Base-by-base conservation (phyloP, 2,797 vertebrate genomes). In the Gambusia yucatana region DNA sequence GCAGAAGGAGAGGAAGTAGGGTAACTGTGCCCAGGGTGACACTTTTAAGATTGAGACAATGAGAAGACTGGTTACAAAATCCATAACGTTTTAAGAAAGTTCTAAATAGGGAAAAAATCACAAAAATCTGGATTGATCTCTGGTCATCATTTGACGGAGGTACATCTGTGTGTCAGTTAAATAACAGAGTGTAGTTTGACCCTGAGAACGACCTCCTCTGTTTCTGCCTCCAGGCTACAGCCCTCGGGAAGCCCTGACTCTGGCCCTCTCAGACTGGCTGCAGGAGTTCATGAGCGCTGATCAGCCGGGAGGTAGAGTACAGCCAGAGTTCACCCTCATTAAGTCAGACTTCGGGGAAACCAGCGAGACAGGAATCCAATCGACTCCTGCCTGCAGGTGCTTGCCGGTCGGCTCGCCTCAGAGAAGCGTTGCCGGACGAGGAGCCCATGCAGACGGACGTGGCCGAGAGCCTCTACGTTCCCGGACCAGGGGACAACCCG, bases 371-470 rank as follows among this genome's bases (percentile, higher is more conserved):
- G 46, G 2, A 17, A 3, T 14, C 9, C n/a, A 7, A 9, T 44
- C 7, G 6, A 36, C 14, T 2, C 9, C 0, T 47, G 4, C 9
- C 41, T 79, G 39, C 72, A 91, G 92, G 88, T 13, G 70, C 71
- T 17, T 75, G 52, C 75, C 82, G 65, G 73, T n/a, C 86, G 39
- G 83, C 84, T 80, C 69, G 47, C 46, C 81, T 86, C 1, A 93
- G 88, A 78, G 93, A 94, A 72, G 92, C 90, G 22, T 67, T 75
- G 0, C 93, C 94, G 0, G 97, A 97, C 14, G 98, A 98, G 82
- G 98, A 99, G 72, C 97, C 98, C 74, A 98, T 99, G 98, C 98
- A 99, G 92, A 98, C 97, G 1, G 98, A 99, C 77, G 93, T 77
- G 69, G 92, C 84, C 28, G 93, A 92, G 28, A 92, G 93, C 30